Base-by-base conservation (phyloP, 2,113 vertebrate genomes). In the Cervus canadensis region DNA sequence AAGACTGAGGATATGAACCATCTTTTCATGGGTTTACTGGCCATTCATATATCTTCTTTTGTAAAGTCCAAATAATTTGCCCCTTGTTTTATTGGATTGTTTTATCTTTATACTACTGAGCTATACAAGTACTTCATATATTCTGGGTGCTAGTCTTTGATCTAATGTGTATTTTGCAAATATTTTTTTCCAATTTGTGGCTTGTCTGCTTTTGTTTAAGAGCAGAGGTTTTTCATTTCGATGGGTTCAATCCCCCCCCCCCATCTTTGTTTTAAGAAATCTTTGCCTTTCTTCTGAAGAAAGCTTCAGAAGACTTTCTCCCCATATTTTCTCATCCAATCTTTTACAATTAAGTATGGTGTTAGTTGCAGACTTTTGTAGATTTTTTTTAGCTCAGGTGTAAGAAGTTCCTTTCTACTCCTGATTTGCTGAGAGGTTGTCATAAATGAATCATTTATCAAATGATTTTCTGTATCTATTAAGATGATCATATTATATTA, bases 241-340 rank as follows among this genome's bases (percentile, higher is more conserved):
- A 95, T 71, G 25, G 87, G 50, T 85, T 62, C 21, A 92, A 52
- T 19, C 6, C 36, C 76, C 43, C 3, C 9, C 28, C 78, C n/a
- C 8, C n/a, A 43, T 85, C 71, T 88, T 92, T 59, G 30, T 94
- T 94, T 91, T 92, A 85, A 95, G 78, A 89, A 95, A 95, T 52
- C n/a, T 81, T 84, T 64, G 36, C 62, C 40, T 97, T 57, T 59
- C 48, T 25, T 64, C 64, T 71, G 64, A 71, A 71, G 9, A 71
- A 36, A 92, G 54, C 40, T 83, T 97, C 64, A 30, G 23, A 60
- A 76, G 16, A 83, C 60, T 94, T 87, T 94, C 59, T 89, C 48
- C 26, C 56, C 50, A 45, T 54, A 16, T 83, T 94, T 94, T 40
- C 33, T 92, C 28, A 81, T 25, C 12, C 15, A 81, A 5, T 67